A percentile compares a stretch with the other conserved stretches of the same genome.
These are phyloP conservation scores for Aleiodes sp. DNA, from an alignment of 1,140 invertebrate genomes.

Conservation along the genomic window DNA sequence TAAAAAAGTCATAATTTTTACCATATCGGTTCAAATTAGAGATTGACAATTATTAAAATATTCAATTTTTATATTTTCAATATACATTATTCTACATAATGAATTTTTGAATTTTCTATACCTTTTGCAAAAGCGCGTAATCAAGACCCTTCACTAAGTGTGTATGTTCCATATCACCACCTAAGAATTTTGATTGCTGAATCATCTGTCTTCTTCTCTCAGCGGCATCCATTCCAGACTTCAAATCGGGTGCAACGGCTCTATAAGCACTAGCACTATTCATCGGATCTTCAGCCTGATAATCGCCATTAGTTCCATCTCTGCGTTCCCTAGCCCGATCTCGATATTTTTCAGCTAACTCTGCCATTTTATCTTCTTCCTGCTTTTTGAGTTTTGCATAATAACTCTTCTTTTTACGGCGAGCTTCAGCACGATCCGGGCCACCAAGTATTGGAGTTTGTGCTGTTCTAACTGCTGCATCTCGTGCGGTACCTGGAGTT, in stretches of 20 bases:
- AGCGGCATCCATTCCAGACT: slow-evolving; percentile 94
- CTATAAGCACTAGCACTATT: slow-evolving; percentile 90
- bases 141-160: slow-evolving; percentile 99
- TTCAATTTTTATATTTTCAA: not conserved
- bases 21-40: too few relatives aligned
- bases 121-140: slow-evolving; percentile 98
- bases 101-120: too few relatives aligned
- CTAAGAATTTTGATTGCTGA: slow-evolving; percentile 99
- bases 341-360: slow-evolving; percentile 94
- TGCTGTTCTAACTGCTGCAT: slow-evolving; percentile 71
- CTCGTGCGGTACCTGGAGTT: slow-evolving; percentile 66
- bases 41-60: not conserved
- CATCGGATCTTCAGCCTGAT: slow-evolving; percentile 84
- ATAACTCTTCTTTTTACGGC: slow-evolving; percentile 88
- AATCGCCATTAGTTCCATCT: slow-evolving; percentile 86
- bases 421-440: slow-evolving; percentile 74
- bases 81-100: too few relatives aligned
- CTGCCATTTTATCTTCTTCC: slow-evolving; percentile 94
- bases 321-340: slow-evolving; percentile 93
- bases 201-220: slow-evolving; percentile 95
- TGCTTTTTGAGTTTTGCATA: slow-evolving; percentile 95
- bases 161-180: slow-evolving; percentile 99
- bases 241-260: slow-evolving; percentile 94
- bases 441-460: slow-evolving; percentile 59
- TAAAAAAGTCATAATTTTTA: not conserved